Percentiles rank a stretch among this genome's conserved stretches.
Conservation (phyloP, 2,888 invertebrate species). For the Lithophane socia region DNA sequence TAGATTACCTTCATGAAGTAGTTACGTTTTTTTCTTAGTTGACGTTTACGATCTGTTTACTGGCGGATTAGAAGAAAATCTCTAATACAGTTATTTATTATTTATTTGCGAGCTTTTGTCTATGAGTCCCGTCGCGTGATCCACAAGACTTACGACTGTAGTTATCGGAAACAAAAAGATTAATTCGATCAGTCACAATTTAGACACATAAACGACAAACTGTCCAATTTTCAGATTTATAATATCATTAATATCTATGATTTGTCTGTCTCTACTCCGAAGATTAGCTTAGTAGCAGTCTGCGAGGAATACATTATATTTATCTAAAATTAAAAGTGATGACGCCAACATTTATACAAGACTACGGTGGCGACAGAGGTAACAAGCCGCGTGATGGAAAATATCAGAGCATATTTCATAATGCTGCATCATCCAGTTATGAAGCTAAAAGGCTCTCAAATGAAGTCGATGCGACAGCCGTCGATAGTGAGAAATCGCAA, state of each 20-base stretch:
- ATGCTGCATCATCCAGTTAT: slow-evolving; percentile 52
- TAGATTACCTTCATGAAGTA: slow-evolving; percentile 1
- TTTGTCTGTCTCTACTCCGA: slow-evolving; percentile 20
- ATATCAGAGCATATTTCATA: slow-evolving; percentile 56
- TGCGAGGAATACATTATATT: slow-evolving; percentile 4
- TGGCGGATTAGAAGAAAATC: slow-evolving; percentile 20
- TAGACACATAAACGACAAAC: slow-evolving; percentile 15
- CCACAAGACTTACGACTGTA: slow-evolving; percentile 2
- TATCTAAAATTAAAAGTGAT: slow-evolving; percentile 31
- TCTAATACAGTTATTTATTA: slow-evolving; percentile 20
- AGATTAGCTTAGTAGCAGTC: neutral
- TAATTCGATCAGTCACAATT: slow-evolving; percentile 9
- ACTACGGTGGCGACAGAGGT: slow-evolving; percentile 6
- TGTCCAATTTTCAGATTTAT: slow-evolving; percentile 26
- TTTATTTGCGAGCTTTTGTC: slow-evolving; percentile 35
- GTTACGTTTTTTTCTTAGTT: slow-evolving; percentile 15
- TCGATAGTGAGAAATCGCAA: slow-evolving; percentile 33
- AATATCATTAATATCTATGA: slow-evolving; percentile 30
- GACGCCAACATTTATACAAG: slow-evolving; percentile 17
- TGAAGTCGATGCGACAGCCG: slow-evolving; percentile 24
- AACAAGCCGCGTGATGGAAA: slow-evolving; percentile 32
- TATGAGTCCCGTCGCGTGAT: neutral
- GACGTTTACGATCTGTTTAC: slow-evolving; percentile 35
- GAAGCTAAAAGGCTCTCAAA: slow-evolving; percentile 32
- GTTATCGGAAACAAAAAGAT: neutral